Evolutionary conservation across 2,113 vertebrate genomes (phyloP).

Genomic region (Eptesicus fuscus): DNA sequence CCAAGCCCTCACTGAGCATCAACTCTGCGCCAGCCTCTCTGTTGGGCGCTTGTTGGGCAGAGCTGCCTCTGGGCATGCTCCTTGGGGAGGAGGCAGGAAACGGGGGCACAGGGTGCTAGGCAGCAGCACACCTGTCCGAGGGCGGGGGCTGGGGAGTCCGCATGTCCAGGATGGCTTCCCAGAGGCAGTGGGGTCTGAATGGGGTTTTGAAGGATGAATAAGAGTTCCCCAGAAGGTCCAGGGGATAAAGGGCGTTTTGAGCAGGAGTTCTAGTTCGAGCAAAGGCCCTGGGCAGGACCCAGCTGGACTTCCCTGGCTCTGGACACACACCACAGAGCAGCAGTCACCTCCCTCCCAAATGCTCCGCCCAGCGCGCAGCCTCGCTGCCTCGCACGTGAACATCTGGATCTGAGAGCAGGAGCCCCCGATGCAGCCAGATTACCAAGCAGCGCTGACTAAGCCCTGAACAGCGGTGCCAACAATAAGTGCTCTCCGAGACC

Average conservation of each 20-base stretch:
- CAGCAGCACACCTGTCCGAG: not conserved
- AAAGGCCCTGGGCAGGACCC: not conserved
- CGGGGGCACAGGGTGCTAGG: not conserved
- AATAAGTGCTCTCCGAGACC: not conserved
- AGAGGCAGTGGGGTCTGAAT: not conserved
- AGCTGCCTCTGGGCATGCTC: not conserved
- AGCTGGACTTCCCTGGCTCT: not conserved
- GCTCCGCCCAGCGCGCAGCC: not conserved
- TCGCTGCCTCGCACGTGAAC: not conserved
- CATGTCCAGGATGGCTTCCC: not conserved
- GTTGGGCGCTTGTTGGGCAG: too few species aligned
- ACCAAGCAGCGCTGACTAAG: not conserved
- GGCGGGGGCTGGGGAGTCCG: not conserved
- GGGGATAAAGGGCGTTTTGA: not conserved
- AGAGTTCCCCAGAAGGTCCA: not conserved
- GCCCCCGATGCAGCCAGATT: not conserved
- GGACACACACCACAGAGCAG: not conserved
- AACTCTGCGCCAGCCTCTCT: not conserved
- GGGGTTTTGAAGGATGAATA: constrained; percentile 17
- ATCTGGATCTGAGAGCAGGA: not conserved
- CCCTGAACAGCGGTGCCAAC: not conserved
- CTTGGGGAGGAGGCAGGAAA: not conserved
- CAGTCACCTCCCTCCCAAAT: not conserved
- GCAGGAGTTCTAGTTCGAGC: not conserved
- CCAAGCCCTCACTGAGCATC: not conserved